Evolutionary conservation across 2,797 vertebrate genomes (phyloP).

Genomic region (Scolopax rusticola): DNA sequence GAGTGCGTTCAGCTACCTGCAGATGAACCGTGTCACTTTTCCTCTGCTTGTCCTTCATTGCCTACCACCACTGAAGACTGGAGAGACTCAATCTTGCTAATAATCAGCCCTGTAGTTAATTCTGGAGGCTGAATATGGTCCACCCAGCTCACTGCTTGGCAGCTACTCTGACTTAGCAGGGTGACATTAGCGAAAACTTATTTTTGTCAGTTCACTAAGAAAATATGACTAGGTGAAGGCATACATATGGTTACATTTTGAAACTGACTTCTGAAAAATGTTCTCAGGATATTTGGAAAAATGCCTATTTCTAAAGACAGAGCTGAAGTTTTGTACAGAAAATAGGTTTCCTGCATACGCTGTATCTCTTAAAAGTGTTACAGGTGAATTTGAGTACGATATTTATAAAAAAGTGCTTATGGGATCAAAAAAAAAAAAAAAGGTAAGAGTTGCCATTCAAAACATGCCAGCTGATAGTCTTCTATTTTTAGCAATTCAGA

Average conservation of each 20-base stretch:
- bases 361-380: neutral
- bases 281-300: conserved; percentile 41
- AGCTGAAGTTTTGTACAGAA: neutral
- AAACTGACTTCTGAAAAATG: conserved; percentile 30
- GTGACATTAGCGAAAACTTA: conserved; percentile 32
- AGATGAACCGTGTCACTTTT: neutral
- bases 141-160: neutral
- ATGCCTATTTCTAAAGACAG: conserved; percentile 18
- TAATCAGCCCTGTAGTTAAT: neutral
- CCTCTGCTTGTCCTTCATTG: neutral
- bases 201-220: conserved; percentile 43
- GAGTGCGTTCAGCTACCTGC: neutral
- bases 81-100: neutral
- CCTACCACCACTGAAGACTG: neutral
- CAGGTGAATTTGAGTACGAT: neutral
- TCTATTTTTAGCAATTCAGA: neutral
- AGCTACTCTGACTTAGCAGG: neutral
- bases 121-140: conserved; percentile 14
- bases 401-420: neutral
- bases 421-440: neutral
- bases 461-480: neutral
- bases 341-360: neutral
- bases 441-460: neutral
- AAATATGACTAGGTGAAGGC: conserved; percentile 42
- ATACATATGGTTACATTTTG: conserved; percentile 50